These are phyloP conservation scores for Oeneis ivallda DNA, from an alignment of 2,888 invertebrate species.

Conservation along the genomic window DNA sequence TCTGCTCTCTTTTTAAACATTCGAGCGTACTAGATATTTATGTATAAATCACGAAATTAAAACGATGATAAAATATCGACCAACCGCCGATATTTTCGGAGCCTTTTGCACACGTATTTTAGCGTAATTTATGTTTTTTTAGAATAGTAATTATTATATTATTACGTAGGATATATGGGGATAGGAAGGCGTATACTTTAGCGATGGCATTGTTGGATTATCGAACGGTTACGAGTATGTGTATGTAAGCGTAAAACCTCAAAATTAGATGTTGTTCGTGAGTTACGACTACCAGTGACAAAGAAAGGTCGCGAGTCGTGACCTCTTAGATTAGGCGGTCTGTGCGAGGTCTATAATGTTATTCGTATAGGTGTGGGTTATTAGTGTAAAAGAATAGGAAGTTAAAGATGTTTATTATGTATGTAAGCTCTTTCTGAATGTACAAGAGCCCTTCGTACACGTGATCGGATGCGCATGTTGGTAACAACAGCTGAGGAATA, in stretches of 20 bases:
- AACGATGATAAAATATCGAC: conserved; percentile 43
- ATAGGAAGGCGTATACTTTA: conserved; percentile 70
- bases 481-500: conserved; percentile 4
- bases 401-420: conserved; percentile 68
- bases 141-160: conserved; percentile 50
- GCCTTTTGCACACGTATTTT: conserved; percentile 70
- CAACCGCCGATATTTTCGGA: conserved; percentile 62
- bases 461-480: conserved; percentile 18
- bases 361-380: conserved; percentile 77
- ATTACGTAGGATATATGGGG: conserved; percentile 68
- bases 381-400: conserved; percentile 72
- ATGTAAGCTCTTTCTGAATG: conserved; percentile 73
- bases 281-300: conserved; percentile 61
- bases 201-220: conserved; percentile 74
- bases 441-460: conserved; percentile 44
- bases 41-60: conserved; percentile 31
- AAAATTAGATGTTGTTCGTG: conserved; percentile 58
- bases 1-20: conserved; percentile 39
- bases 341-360: conserved; percentile 63
- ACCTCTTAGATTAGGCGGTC: conserved; percentile 64
- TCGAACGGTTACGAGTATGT: conserved; percentile 67
- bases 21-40: conserved; percentile 28
- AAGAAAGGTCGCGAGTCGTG: conserved; percentile 60
- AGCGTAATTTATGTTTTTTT: conserved; percentile 66
- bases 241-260: conserved; percentile 52